phyloP scores from a whole-genome alignment of 1,140 invertebrate genomes.

The Macrotrachela quadricornifera region DNA sequence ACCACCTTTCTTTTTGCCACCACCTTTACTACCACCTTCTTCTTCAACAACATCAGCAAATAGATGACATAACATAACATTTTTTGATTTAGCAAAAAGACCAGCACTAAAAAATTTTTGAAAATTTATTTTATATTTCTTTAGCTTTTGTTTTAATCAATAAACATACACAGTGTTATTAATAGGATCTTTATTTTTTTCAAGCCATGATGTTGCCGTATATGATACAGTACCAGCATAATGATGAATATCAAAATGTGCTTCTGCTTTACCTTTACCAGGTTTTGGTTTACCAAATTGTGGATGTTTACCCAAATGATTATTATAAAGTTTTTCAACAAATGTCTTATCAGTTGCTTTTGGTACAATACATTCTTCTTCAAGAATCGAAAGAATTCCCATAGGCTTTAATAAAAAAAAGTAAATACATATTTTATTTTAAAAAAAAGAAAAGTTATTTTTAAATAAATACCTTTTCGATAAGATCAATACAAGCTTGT shows the following conservation, averaged over 20 bases:
- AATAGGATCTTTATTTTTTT: conserved; percentile 99
- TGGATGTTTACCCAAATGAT: conserved; percentile 91
- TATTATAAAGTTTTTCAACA: conserved; percentile 83
- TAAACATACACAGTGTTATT: conserved; percentile 62
- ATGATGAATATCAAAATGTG: conserved; percentile 93
- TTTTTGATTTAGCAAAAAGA: too few species aligned
- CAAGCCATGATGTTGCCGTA: conserved; percentile 74
- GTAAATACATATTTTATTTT: too few species aligned
- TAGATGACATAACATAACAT: too few species aligned
- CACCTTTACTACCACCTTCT: conserved; percentile 12
- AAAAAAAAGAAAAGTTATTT: too few species aligned
- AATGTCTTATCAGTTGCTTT: conserved; percentile 96
- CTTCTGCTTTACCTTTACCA: conserved; percentile 75
- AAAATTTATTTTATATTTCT: too few species aligned
- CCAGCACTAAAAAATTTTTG: too few species aligned
- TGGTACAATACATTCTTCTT: conserved; percentile 99
- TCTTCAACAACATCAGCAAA: conserved; percentile 4
- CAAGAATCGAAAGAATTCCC: conserved; percentile 98
- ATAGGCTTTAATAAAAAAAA: conserved; percentile 49
- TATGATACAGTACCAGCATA: conserved; percentile 75
- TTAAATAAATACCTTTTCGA: conserved; percentile 68
- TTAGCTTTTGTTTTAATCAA: conserved; percentile 6
- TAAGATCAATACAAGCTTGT: conserved; percentile 89
- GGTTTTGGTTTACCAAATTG: conserved; percentile 91
- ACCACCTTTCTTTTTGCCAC: conserved; percentile 65